Evolutionary conservation across 1,140 invertebrate genomes (phyloP), one percentile per base, ranked within the genome.

Genomic region (Drosophila seguyi): DNA sequence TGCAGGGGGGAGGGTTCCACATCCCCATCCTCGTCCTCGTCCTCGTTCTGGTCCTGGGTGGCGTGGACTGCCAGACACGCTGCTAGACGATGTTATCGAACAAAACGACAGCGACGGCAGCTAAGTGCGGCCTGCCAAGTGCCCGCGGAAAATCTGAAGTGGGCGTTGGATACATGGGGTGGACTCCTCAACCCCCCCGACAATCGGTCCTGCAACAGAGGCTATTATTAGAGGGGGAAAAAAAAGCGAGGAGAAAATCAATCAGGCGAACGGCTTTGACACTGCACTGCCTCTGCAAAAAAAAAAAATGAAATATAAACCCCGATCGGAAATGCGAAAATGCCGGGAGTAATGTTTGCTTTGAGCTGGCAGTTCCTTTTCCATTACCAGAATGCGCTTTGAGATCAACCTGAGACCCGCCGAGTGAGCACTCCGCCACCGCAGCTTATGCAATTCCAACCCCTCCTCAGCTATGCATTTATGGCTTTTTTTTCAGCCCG

Each of bases 61-160:
- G 74, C 68, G 47, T 38, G 59, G 79, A 44, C 52, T 72, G 81
- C 74, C 81, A 88, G 81, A 88, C 84, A 61, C 81, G 85, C 81
- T 79, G 74, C 85, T 90, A 88, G 85, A 88, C 85, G 85, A 90
- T 85, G 75, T 81, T 88, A 90, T 88, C 85, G 81, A 84, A 75
- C 81, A 88, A 78, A 90, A 84, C 77, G 61, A 65, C 60, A 74
- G 61, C 65, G 73, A 74, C 72, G 52, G 56, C 41, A 41, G 79
- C 72, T 80, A 63, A 68, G 67, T 85, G 77, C 66, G 81, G 72
- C 57, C 81, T 74, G 75, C 62, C 79, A 79, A 79, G 83, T 86
- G 83, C 75, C 83, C 65, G 79, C 68, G 75, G 83, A 66, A 52
- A 45, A 68, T 59, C 71, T 65, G 58, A 87, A 67, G 79, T 77